phyloP scores from a whole-genome alignment of 2,113 vertebrate genomes.

The Eonycteris spelaea region DNA sequence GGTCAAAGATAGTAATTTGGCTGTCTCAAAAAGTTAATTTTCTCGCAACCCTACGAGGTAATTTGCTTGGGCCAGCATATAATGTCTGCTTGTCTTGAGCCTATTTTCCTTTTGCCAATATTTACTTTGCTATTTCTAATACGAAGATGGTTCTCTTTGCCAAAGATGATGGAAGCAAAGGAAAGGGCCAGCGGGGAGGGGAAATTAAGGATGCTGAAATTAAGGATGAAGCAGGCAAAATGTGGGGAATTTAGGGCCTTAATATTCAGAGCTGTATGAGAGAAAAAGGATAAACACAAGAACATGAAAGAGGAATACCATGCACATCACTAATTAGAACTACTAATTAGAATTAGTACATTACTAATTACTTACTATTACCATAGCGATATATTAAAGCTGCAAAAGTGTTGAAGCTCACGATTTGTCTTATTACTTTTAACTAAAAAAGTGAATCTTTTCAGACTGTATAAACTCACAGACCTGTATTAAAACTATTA shows the following conservation, averaged over 20 bases:
- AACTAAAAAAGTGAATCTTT: background rate
- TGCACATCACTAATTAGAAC: background rate
- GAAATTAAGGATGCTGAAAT: background rate
- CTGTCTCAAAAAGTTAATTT: background rate
- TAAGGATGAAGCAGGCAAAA: background rate
- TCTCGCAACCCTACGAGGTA: background rate
- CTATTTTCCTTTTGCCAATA: background rate
- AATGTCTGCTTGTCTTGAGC: background rate
- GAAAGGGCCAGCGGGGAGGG: background rate
- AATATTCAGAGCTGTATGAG: background rate
- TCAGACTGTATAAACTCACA: background rate
- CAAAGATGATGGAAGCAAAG: background rate
- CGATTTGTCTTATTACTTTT: background rate
- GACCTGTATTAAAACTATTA: background rate
- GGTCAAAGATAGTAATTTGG: background rate
- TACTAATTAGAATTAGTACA: too few relatives aligned
- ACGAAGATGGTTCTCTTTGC: background rate
- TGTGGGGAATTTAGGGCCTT: background rate
- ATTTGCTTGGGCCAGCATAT: background rate
- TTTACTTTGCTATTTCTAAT: background rate
- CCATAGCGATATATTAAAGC: background rate
- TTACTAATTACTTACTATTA: background rate
- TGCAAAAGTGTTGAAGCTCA: background rate
- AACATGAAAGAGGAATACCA: background rate
- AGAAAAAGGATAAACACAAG: background rate